phyloP scores from a whole-genome alignment of 2,113 vertebrate genomes.

The Sylvia atricapilla region DNA sequence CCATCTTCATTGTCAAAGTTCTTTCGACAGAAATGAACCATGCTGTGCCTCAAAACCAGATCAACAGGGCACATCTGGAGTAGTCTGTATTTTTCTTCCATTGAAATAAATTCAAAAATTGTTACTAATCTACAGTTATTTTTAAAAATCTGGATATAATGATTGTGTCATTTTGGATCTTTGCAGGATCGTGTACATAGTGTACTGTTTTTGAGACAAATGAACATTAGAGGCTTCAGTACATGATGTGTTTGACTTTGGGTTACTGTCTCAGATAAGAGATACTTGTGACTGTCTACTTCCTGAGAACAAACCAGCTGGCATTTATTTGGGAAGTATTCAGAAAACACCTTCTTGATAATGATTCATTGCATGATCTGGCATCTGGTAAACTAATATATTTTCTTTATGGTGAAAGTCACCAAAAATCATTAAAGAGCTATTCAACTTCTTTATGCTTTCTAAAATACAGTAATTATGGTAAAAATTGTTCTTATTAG shows the following conservation, averaged over 20 bases:
- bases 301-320: constrained; percentile 69
- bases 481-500: constrained; percentile 56
- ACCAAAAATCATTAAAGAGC: constrained; percentile 61
- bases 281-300: constrained; percentile 43
- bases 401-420: constrained; percentile 66
- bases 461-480: constrained; percentile 59
- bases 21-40: not conserved
- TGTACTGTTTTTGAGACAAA: not conserved
- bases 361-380: constrained; percentile 68
- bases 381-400: constrained; percentile 66
- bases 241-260: constrained; percentile 58
- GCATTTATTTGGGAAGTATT: constrained; percentile 68
- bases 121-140: not conserved
- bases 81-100: not conserved
- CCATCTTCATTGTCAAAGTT: not conserved
- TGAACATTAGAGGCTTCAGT: constrained; percentile 42
- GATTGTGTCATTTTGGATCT: constrained; percentile 16
- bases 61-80: not conserved
- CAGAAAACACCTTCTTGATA: constrained; percentile 61
- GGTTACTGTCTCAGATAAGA: constrained; percentile 30
- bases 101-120: not conserved
- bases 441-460: constrained; percentile 19
- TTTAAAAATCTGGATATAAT: not conserved
- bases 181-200: not conserved
- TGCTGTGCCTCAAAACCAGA: not conserved